Conservation (phyloP, 2,888 invertebrate species). For the Drosophila paramelanica region DNA sequence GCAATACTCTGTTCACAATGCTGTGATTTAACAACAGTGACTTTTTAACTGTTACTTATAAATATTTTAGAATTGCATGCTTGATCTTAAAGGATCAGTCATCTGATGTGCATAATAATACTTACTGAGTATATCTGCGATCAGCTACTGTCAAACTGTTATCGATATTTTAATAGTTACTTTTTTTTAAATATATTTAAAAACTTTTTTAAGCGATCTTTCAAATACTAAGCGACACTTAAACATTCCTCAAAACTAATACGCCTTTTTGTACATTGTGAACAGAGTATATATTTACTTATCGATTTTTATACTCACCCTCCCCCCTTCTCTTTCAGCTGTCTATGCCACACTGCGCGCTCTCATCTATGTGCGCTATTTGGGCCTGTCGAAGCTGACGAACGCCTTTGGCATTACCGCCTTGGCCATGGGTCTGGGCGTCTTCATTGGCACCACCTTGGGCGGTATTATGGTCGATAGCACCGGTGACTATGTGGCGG, state of each 20-base stretch:
- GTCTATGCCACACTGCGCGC: constrained; percentile 91
- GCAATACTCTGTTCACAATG: background rate
- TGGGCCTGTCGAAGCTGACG: constrained; percentile 91
- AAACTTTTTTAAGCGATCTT: too few relatives aligned
- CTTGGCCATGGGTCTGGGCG: constrained; percentile 91
- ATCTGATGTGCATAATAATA: too few relatives aligned
- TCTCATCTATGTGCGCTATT: constrained; percentile 90
- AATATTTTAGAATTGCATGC: too few relatives aligned
- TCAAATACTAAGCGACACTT: too few relatives aligned
- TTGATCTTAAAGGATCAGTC: too few relatives aligned
- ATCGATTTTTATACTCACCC: background rate
- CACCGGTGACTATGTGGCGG: constrained; percentile 50
- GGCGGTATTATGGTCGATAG: constrained; percentile 79
- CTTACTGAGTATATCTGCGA: too few relatives aligned
- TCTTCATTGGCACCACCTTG: constrained; percentile 87
- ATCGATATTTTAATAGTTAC: too few relatives aligned
- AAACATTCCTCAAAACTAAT: background rate
- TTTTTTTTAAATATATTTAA: too few relatives aligned
- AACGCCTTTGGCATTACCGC: constrained; percentile 92
- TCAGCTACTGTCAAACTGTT: too few relatives aligned
- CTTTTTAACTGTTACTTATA: too few relatives aligned
- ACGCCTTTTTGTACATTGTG: background rate
- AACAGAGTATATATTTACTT: constrained; percentile 1
- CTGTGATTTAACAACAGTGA: too few relatives aligned
- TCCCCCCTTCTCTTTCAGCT: constrained; percentile 85